Percentiles rank a stretch among this genome's conserved stretches.
These are phyloP conservation scores for Datnioides undecimradiatus DNA, from an alignment of 2,113 vertebrate species.

Conservation along the genomic window DNA sequence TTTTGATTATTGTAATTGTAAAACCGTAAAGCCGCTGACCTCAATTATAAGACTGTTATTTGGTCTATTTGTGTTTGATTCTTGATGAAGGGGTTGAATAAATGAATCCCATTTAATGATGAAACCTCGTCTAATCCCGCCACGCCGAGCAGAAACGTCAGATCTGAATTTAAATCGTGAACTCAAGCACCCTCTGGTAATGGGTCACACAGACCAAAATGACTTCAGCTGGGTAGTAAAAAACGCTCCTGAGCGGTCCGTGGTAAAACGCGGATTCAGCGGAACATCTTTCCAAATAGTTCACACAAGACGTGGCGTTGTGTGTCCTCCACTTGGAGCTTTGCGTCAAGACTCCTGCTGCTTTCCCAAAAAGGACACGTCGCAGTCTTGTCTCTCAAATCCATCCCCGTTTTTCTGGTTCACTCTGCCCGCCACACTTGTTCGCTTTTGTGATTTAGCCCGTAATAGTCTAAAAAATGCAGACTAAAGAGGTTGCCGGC, in stretches of 20 bases:
- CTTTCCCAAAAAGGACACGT: slow-evolving; percentile 70
- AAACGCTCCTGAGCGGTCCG: slow-evolving; percentile 1
- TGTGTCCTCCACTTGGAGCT: slow-evolving; percentile 2
- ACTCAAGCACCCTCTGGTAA: slow-evolving; percentile 41
- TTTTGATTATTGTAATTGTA: too few species aligned
- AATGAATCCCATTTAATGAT: background rate
- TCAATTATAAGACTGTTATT: too few species aligned
- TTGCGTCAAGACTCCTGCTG: background rate
- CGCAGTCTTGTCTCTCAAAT: slow-evolving; percentile 8
- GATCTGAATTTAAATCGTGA: slow-evolving; percentile 22
- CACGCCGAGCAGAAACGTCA: background rate
- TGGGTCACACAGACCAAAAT: slow-evolving; percentile 25
- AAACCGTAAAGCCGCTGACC: too few species aligned
- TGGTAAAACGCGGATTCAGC: slow-evolving; percentile 64
- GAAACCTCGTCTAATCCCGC: too few species aligned
- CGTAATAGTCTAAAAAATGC: background rate
- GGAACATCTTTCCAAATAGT: slow-evolving; percentile 37
- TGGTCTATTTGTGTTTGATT: background rate
- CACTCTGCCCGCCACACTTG: slow-evolving; percentile 49
- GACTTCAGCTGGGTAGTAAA: slow-evolving; percentile 40
- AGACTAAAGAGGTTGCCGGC: background rate
- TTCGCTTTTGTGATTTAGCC: slow-evolving; percentile 6
- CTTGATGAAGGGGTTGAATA: too few species aligned
- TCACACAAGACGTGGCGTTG: slow-evolving; percentile 60
- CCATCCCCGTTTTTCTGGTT: slow-evolving; percentile 51